Evolutionary conservation across 2,888 invertebrate species (phyloP).

Genomic region (Brachyopa scutellaris): DNA sequence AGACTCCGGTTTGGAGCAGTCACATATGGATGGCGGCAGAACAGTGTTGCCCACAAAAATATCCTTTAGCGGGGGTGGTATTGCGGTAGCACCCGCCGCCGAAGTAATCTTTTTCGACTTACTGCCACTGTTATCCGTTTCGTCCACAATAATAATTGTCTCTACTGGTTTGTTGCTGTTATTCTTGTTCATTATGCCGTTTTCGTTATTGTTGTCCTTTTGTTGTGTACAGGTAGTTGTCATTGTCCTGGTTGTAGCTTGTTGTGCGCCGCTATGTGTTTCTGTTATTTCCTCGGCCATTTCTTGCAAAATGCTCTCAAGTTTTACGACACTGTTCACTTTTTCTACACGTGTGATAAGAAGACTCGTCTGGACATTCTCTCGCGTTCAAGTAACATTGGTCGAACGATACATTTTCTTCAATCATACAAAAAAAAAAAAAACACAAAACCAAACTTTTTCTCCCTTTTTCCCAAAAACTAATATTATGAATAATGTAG

Average conservation of each 20-base stretch:
- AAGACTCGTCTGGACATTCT: slow-evolving; percentile 38
- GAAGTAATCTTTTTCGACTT: slow-evolving; percentile 14
- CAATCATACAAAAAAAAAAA: slow-evolving; percentile 1
- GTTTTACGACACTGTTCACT: slow-evolving; percentile 17
- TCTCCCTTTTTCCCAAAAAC: neutral
- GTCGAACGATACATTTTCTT: slow-evolving; percentile 37
- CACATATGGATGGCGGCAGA: slow-evolving; percentile 74
- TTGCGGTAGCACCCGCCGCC: slow-evolving; percentile 15
- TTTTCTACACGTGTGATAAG: slow-evolving; percentile 39
- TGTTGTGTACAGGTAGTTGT: slow-evolving; percentile 24
- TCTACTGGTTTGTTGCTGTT: slow-evolving; percentile 41
- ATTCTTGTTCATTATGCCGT: slow-evolving; percentile 6
- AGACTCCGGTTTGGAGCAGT: slow-evolving; percentile 83
- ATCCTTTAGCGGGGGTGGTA: slow-evolving; percentile 48
- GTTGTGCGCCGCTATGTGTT: slow-evolving; percentile 37
- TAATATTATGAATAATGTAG: neutral
- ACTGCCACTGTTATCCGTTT: slow-evolving; percentile 44
- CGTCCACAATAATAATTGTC: slow-evolving; percentile 24
- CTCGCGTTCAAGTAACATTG: slow-evolving; percentile 56
- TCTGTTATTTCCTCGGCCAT: slow-evolving; percentile 68
- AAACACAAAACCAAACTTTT: slow-evolving; percentile 16
- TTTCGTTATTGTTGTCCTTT: slow-evolving; percentile 22
- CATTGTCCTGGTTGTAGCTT: slow-evolving; percentile 28
- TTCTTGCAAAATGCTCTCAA: slow-evolving; percentile 5
- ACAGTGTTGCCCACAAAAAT: slow-evolving; percentile 19